phyloP scores from a whole-genome alignment of 2,113 vertebrate species.

The Entelurus aequoreus region DNA sequence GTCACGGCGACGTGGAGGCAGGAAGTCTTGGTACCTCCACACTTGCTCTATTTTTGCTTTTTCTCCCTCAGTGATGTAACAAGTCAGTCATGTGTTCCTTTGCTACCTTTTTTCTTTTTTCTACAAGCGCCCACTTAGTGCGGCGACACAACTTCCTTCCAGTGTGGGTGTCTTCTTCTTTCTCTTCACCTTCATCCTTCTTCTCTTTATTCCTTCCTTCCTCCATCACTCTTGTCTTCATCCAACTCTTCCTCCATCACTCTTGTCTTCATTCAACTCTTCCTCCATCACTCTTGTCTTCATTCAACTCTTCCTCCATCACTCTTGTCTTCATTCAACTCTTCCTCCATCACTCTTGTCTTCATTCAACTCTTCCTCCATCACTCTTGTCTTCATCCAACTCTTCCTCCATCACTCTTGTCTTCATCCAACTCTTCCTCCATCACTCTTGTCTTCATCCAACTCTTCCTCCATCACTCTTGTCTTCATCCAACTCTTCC shows the following conservation, averaged over 20 bases:
- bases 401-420: too few species aligned
- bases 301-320: too few species aligned
- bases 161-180: conserved; percentile 48
- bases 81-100: conserved; percentile 1
- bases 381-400: too few species aligned
- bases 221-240: conserved; percentile 22
- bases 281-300: conserved; percentile 26
- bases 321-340: too few species aligned
- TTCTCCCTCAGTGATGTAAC: conserved; percentile 1
- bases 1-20: too few species aligned
- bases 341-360: too few species aligned
- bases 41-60: conserved; percentile 47
- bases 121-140: conserved; percentile 57
- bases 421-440: too few species aligned
- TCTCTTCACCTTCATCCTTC: background rate
- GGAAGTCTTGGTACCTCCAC: background rate
- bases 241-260: conserved; percentile 50
- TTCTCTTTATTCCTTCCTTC: conserved; percentile 18
- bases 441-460: too few species aligned
- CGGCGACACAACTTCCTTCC: conserved; percentile 59
- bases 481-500: too few species aligned
- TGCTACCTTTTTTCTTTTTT: conserved; percentile 20
- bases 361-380: too few species aligned
- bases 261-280: conserved; percentile 47
- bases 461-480: too few species aligned